These are phyloP conservation scores for Montipora sp. DNA, from an alignment of 64 coral and sea anemone genomes.

Conservation along the genomic window DNA sequence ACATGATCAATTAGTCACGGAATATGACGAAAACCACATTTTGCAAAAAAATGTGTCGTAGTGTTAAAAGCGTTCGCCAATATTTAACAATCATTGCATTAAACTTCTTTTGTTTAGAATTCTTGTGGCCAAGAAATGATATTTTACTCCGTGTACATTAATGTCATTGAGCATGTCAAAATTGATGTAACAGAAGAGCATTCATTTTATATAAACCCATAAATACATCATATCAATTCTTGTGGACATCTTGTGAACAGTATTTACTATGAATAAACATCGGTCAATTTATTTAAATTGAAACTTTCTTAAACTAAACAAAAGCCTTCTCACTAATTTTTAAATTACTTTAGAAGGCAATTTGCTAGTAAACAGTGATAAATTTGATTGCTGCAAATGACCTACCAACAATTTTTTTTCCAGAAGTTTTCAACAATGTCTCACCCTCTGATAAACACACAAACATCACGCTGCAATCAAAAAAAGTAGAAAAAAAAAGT, in stretches of 20 bases:
- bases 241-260: neutral
- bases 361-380: neutral
- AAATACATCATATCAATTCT: conserved; percentile 39
- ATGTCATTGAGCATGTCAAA: neutral
- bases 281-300: conserved; percentile 35
- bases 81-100: neutral
- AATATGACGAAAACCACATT: too few relatives aligned
- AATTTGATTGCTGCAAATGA: conserved; percentile 42
- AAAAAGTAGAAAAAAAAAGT: neutral
- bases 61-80: too few relatives aligned
- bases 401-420: neutral
- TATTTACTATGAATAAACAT: conserved; percentile 4
- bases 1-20: too few relatives aligned
- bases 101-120: neutral
- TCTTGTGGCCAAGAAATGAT: too few relatives aligned
- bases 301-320: neutral
- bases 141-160: neutral
- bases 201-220: neutral
- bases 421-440: neutral
- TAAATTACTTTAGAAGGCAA: neutral
- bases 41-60: too few relatives aligned
- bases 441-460: neutral
- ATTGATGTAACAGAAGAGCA: neutral
- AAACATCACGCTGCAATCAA: neutral
- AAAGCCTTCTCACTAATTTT: neutral